Percentiles rank a stretch among this genome's conserved stretches.
These are phyloP conservation scores for Oxyruncus cristatus DNA, from an alignment of 2,113 vertebrate species.

Conservation along the genomic window DNA sequence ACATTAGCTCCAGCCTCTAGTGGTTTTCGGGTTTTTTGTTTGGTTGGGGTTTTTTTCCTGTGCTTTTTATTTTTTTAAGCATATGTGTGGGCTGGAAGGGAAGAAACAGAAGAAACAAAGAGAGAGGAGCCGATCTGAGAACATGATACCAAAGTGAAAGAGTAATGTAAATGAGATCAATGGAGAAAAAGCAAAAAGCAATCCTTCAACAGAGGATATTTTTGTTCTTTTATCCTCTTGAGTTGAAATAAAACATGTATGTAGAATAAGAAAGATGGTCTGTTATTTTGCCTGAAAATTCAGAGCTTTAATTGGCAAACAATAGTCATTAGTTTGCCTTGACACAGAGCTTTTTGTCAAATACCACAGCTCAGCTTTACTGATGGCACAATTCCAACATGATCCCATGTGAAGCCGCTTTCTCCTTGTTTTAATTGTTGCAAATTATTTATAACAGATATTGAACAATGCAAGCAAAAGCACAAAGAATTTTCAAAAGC, in stretches of 20 bases:
- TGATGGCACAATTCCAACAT: not conserved
- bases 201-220: not conserved
- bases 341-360: constrained; percentile 40
- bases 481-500: not conserved
- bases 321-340: constrained; percentile 24
- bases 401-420: not conserved
- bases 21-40: not conserved
- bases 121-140: not conserved
- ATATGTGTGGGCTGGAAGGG: not conserved
- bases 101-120: not conserved
- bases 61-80: not conserved
- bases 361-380: not conserved
- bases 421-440: not conserved
- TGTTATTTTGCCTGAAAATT: constrained; percentile 2
- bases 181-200: not conserved
- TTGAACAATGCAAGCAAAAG: not conserved
- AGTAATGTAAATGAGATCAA: not conserved
- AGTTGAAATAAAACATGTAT: not conserved
- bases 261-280: not conserved
- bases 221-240: not conserved
- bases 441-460: not conserved
- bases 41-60: not conserved
- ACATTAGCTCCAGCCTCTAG: not conserved
- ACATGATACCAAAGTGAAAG: not conserved
- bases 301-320: constrained; percentile 39